Conservation (phyloP, 2,797 vertebrate genomes). For the Sebastes alutus region DNA sequence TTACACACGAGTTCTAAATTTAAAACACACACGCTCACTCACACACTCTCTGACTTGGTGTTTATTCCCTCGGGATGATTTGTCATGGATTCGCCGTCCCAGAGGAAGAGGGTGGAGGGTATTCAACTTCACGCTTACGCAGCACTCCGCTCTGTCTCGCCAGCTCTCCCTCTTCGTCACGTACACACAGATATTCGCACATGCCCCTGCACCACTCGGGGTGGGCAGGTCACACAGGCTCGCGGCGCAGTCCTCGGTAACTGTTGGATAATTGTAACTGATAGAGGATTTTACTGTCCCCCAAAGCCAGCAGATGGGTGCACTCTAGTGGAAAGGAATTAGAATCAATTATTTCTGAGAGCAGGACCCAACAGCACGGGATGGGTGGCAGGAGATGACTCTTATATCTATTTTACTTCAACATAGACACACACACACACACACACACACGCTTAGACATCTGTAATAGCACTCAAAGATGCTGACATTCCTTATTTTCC, state of each 20-base stretch:
- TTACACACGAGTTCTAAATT: conserved; percentile 23
- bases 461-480: conserved; percentile 13
- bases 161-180: conserved; percentile 13
- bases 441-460: not conserved
- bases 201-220: conserved; percentile 25
- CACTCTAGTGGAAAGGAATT: conserved; percentile 76
- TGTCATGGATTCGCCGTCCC: conserved; percentile 61
- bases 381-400: conserved; percentile 25
- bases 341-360: conserved; percentile 73
- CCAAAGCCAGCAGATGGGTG: conserved; percentile 73
- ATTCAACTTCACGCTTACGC: conserved; percentile 59
- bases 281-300: conserved; percentile 72
- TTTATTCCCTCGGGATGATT: conserved; percentile 62
- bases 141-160: conserved; percentile 42
- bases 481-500: conserved; percentile 29
- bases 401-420: conserved; percentile 29
- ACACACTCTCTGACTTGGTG: conserved; percentile 33
- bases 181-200: conserved; percentile 26
- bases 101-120: conserved; percentile 36
- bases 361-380: conserved; percentile 39
- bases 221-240: conserved; percentile 51
- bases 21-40: conserved; percentile 24
- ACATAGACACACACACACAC: conserved; percentile 1
- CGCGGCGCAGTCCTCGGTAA: conserved; percentile 41
- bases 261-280: conserved; percentile 71